phyloP scores from a whole-genome alignment of 2,113 vertebrate species.

The Crotalus horridus region DNA sequence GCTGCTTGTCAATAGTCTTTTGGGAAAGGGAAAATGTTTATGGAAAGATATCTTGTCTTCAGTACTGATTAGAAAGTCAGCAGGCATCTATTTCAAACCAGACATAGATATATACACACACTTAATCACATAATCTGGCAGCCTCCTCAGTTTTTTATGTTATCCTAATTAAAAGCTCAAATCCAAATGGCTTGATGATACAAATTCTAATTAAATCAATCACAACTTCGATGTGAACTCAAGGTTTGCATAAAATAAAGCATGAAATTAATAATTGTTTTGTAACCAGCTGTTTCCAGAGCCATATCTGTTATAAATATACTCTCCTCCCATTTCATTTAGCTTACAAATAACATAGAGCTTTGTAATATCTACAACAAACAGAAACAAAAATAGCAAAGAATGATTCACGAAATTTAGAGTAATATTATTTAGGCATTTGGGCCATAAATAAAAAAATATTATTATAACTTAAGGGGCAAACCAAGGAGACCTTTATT shows the following conservation, averaged over 20 bases:
- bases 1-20: not conserved
- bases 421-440: not conserved
- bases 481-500: not conserved
- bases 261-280: slow-evolving; percentile 72
- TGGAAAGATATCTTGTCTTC: not conserved
- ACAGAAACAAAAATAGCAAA: not conserved
- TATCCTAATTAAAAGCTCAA: slow-evolving; percentile 69
- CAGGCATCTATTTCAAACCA: slow-evolving; percentile 7
- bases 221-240: slow-evolving; percentile 62
- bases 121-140: slow-evolving; percentile 4
- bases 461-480: not conserved
- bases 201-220: slow-evolving; percentile 79
- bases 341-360: not conserved
- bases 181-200: slow-evolving; percentile 64
- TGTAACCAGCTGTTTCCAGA: slow-evolving; percentile 57
- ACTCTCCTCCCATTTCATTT: not conserved
- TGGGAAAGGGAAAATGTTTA: not conserved
- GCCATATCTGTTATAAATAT: slow-evolving; percentile 21
- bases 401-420: not conserved
- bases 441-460: not conserved
- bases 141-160: slow-evolving; percentile 36
- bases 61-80: slow-evolving; percentile 16
- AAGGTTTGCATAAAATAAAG: slow-evolving; percentile 66
- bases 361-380: not conserved
- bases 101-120: not conserved